Evolutionary conservation across 30 jellyfish, hydroid and myxozoan genomes (phyloP), one percentile per base, ranked within the genome.

Genomic region (Cassiopea andromeda): DNA sequence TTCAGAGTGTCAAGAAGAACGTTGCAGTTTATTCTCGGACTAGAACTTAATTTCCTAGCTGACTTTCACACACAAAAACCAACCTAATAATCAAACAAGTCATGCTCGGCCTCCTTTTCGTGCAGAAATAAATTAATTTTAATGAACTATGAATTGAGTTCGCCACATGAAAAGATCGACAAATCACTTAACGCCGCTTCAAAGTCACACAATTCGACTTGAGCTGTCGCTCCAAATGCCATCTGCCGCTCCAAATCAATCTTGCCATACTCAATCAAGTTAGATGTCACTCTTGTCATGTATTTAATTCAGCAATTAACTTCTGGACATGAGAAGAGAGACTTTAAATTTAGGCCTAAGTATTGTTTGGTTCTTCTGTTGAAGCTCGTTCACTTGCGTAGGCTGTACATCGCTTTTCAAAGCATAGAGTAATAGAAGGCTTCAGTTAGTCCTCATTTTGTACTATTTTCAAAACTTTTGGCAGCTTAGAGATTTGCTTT

Each of bases 191-290:
- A 43, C 44, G 77, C 15, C 77, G 77, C 77, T 68, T n/a, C 47
- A 43, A 43, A n/a, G 77, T 18, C 77, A 43, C 77, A 68, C 15
- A 68, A 43, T 43, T 8, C 77, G 59, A 47, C 83, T 74, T 9
- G 64, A 74, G 15, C 13, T 74, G 48, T 38, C 64, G 59, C 59
- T 74, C 83, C 83, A 44, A 44, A 74, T 74, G 83, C 64, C 15
- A 74, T 74, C 83, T 38, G 83, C 83, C 57, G 83, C 83, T 74
- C 38, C 59, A 46, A 74, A 47, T 43, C 77, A 68, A 7, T 68
- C 47, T n/a, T 68, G 77, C 47, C 77, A n/a, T 68, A 68, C 77
- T 43, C 15, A 17, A 68, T 43, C 77, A 68, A 68, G 77, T 68
- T 68, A 68, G 15, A 68, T n/a, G 47, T 68, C 77, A 43, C 77